Evolutionary conservation across 2,797 vertebrate species (phyloP).

Genomic region (Champsocephalus esox): DNA sequence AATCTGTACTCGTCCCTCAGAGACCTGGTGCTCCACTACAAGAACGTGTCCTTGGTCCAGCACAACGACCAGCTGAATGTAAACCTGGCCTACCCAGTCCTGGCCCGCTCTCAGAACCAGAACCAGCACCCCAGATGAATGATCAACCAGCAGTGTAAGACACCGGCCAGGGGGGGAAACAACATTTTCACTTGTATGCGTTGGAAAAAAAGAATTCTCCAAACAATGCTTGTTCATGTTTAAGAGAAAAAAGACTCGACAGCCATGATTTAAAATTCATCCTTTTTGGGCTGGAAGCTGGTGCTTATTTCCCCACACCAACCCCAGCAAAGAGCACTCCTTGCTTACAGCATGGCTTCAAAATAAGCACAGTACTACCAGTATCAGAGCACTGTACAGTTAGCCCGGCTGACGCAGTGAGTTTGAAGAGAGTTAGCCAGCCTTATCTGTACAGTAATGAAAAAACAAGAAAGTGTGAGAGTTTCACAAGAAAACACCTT

Average conservation of each 20-base stretch:
- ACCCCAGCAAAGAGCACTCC: conserved; percentile 57
- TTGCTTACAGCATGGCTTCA: conserved; percentile 65
- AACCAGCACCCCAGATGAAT: conserved; percentile 81
- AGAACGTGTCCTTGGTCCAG: conserved; percentile 93
- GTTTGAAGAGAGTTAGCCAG: conserved; percentile 54
- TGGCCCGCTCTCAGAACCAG: conserved; percentile 80
- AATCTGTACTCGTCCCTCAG: conserved; percentile 93
- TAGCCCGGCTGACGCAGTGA: conserved; percentile 55
- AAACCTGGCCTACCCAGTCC: conserved; percentile 91
- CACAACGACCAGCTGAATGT: conserved; percentile 96
- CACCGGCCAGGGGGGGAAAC: conserved; percentile 38
- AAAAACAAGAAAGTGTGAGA: conserved; percentile 16
- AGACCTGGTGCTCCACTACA: conserved; percentile 95
- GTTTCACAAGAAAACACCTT: conserved; percentile 41
- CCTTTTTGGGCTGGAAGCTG: conserved; percentile 42
- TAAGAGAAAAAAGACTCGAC: conserved; percentile 45
- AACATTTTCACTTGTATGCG: too few species aligned
- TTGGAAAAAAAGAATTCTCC: conserved; percentile 5
- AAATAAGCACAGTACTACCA: conserved; percentile 68
- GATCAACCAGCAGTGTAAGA: conserved; percentile 43
- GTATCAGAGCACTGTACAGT: conserved; percentile 64
- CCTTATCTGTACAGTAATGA: conserved; percentile 55
- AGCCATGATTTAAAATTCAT: conserved; percentile 39
- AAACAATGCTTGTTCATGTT: conserved; percentile 50
- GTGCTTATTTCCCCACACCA: conserved; percentile 49